Conservation (phyloP, 1,140 invertebrate genomes). For the Eriosoma lanigerum region DNA sequence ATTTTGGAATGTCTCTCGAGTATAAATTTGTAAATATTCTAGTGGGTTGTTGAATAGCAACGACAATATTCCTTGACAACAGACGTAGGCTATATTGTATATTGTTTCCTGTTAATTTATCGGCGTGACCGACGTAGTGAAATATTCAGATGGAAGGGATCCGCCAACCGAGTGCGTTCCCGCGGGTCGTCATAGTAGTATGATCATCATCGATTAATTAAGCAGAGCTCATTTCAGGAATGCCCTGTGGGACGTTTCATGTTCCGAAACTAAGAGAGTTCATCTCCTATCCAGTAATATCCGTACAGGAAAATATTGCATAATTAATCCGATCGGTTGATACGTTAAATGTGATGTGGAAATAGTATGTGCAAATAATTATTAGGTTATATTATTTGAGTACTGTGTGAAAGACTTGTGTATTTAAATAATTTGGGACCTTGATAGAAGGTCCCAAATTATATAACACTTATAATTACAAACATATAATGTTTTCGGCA, state of each 20-base stretch:
- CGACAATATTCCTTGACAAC: neutral
- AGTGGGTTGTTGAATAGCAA: neutral
- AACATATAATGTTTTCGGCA: too few species aligned
- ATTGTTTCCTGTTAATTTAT: constrained; percentile 21
- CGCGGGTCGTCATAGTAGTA: constrained; percentile 5
- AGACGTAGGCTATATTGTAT: neutral
- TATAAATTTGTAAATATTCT: neutral
- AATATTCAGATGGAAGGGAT: constrained; percentile 6
- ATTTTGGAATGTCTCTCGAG: neutral
- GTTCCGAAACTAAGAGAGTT: constrained; percentile 2
- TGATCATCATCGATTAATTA: constrained; percentile 32
- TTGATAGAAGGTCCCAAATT: too few species aligned
- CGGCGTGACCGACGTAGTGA: neutral
- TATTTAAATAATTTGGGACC: too few species aligned
- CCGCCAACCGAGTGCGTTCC: neutral
- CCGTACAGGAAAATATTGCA: neutral
- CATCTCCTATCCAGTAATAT: neutral
- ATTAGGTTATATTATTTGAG: neutral
- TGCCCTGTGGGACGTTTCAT: neutral
- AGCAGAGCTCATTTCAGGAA: neutral
- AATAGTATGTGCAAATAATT: neutral
- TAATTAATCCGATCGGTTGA: neutral
- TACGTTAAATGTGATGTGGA: neutral
- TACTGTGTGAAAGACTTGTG: neutral
- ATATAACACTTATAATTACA: too few species aligned